Percentiles rank a stretch among this genome's conserved stretches.
Evolutionary conservation across 2,888 invertebrate genomes (phyloP).

Genomic region (Aphidius colemani): DNA sequence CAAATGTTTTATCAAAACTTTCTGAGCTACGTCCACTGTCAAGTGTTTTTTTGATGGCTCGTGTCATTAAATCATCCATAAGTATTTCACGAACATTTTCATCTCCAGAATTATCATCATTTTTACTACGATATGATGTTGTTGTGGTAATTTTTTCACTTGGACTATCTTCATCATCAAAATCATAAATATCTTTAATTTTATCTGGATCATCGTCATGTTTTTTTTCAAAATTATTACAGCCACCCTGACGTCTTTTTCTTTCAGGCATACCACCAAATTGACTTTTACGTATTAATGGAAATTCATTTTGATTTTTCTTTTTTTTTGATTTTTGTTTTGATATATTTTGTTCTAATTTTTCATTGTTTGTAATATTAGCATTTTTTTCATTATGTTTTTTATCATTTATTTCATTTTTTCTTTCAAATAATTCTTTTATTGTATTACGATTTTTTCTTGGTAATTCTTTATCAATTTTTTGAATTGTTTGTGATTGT

Average conservation of each 20-base stretch:
- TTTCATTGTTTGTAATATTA: slow-evolving; percentile 36
- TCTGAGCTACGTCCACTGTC: slow-evolving; percentile 41
- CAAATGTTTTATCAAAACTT: slow-evolving; percentile 36
- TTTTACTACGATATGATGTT: slow-evolving; percentile 49
- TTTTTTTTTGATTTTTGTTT: slow-evolving; percentile 46
- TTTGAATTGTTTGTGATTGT: slow-evolving; percentile 8
- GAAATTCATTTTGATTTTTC: slow-evolving; percentile 48
- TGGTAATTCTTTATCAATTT: slow-evolving; percentile 32
- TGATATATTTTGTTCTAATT: slow-evolving; percentile 36
- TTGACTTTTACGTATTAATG: slow-evolving; percentile 49
- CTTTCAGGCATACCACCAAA: slow-evolving; percentile 50
- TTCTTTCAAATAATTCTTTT: slow-evolving; percentile 55
- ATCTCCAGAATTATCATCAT: slow-evolving; percentile 39
- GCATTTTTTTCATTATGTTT: slow-evolving; percentile 44
- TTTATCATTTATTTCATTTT: slow-evolving; percentile 54
- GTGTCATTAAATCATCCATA: slow-evolving; percentile 41
- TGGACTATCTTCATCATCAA: slow-evolving; percentile 56
- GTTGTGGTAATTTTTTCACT: slow-evolving; percentile 42
- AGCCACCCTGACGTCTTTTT: slow-evolving; percentile 47
- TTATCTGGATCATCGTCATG: slow-evolving; percentile 31
- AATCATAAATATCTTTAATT: slow-evolving; percentile 56
- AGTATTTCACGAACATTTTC: slow-evolving; percentile 36
- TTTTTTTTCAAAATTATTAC: slow-evolving; percentile 37
- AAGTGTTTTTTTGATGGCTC: slow-evolving; percentile 42
- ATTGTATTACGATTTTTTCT: slow-evolving; percentile 54